Base-by-base conservation (phyloP, 2,888 invertebrate species). In the Drosophila antonietae region DNA sequence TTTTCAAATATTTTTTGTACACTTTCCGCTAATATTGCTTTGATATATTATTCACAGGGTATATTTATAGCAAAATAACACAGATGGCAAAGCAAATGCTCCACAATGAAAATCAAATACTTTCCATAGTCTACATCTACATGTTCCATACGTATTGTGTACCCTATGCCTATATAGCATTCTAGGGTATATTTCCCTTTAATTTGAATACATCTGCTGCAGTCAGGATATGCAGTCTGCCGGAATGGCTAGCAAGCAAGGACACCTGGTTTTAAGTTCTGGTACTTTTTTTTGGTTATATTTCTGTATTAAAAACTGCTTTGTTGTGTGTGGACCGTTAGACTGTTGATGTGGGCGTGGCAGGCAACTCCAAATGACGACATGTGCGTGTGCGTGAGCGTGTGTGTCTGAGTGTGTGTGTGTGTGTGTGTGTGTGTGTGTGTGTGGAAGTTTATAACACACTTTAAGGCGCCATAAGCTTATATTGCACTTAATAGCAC, bases 401-500 rank as follows among this genome's bases (percentile, higher is more conserved):
- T 15, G 46, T 43, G n/a, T n/a, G n/a, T n/a, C n/a, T n/a, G 31
- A 37, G 18, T 53, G 47, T 43, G n/a, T 41, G 33, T 33, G 53
- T 43, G 20, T 43, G 35, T 53, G 49, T 44, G 59, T 43, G 20
- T 43, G 35, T 53, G 49, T 44, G 59, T n/a, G n/a, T 43, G 20
- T 43, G 35, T 53, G 49, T 44, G 59, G 7, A 39, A 79, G 80
- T 85, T 84, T 88, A 89, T 88, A 58, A 89, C 80, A 80, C 57
- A 85, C 83, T 84, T 88, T 82, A 85, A 88, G 83, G 80, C 88
- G 67, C 75, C 83, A 73, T 89, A 77, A 84, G 86, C 88, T 89
- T 85, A 84, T 89, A 78, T 78, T 77, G 88, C 89, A 84, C 89
- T 84, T 84, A 84, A 84, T 89, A 89, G 89, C 89, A 89, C 80